Base-by-base conservation (phyloP, 2,113 vertebrate species). In the Grantiella picta region DNA sequence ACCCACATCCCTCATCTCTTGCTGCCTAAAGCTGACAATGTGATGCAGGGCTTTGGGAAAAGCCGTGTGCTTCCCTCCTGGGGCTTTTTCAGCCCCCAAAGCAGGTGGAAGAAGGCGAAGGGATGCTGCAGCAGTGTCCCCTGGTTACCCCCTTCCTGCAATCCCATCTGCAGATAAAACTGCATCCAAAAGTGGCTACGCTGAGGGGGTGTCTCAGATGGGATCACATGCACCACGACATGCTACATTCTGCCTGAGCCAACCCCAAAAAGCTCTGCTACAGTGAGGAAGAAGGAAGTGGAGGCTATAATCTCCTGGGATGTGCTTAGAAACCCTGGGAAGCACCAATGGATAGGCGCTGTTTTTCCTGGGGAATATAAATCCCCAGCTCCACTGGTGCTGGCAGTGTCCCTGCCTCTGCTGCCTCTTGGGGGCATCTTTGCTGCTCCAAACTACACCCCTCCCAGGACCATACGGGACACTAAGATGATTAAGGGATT, bases 401-500 rank as follows among this genome's bases (percentile, higher is more conserved):
- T 38, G 65, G 40, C 22, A 21, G 42, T 50, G 38, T 11, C 63
- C 42, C 36, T 29, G n/a, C 13, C 52, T 45, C 57, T 89, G 57
- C 66, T 77, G 36, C 45, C 13, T 64, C 68, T 49, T 65, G 40
- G 38, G 31, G 38, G 8, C 23, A 44, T 88, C 65, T 86, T 66
- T 77, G 69, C 36, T 36, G 53, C 80, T 76, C 11, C 38, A 45
- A 64, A 76, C 40, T 60, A 4, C 57, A 83, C 38, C 47, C 25
- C 19, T 75, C 38, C 44, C 54, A 49, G 72, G 54, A 77, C 36
- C n/a, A 16, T 47, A 59, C 29, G 3, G 73, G 31, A 56, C 35
- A 10, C 52, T 80, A 72, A 94, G 38, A 56, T 93, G 91, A 87
- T 94, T 59, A 93, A 93, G 27, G 52, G 73, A 70, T 90, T 82